Evolutionary conservation across 2,888 invertebrate species (phyloP).

Genomic region (Mylabris sibirica): DNA sequence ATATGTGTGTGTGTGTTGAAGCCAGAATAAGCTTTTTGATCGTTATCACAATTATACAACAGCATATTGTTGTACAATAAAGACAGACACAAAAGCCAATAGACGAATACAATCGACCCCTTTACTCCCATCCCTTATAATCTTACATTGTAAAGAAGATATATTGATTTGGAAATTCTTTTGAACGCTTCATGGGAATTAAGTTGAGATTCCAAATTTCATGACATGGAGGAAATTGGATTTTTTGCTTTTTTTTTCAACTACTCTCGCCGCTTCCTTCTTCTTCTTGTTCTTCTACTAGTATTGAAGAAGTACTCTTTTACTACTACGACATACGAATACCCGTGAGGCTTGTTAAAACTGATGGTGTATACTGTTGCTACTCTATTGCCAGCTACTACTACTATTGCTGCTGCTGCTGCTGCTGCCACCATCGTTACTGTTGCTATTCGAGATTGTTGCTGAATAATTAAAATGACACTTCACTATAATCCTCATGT

Average conservation of each 20-base stretch:
- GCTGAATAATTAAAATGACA: constrained; percentile 27
- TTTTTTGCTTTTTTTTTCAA: background rate
- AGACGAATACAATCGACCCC: constrained; percentile 2
- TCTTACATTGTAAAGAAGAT: constrained; percentile 14
- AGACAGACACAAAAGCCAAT: background rate
- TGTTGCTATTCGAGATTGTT: constrained; percentile 21
- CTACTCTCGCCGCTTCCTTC: too few species aligned
- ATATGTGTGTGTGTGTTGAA: background rate
- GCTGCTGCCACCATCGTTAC: background rate
- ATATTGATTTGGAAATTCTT: constrained; percentile 15
- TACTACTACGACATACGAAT: constrained; percentile 17
- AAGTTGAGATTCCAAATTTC: constrained; percentile 14
- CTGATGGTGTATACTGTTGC: constrained; percentile 22
- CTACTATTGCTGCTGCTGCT: too few species aligned
- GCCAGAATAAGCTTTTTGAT: constrained; percentile 3
- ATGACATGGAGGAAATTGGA: constrained; percentile 13
- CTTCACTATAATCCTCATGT: constrained; percentile 7
- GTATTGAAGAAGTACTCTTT: background rate
- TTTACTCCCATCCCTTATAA: constrained; percentile 4
- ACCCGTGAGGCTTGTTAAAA: constrained; percentile 26
- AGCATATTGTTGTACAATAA: constrained; percentile 5
- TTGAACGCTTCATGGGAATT: constrained; percentile 15
- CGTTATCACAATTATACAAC: constrained; percentile 9
- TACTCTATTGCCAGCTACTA: background rate
- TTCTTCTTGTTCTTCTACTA: background rate